phyloP scores from a whole-genome alignment of 1,140 invertebrate species.

The Drosophila parvula region DNA sequence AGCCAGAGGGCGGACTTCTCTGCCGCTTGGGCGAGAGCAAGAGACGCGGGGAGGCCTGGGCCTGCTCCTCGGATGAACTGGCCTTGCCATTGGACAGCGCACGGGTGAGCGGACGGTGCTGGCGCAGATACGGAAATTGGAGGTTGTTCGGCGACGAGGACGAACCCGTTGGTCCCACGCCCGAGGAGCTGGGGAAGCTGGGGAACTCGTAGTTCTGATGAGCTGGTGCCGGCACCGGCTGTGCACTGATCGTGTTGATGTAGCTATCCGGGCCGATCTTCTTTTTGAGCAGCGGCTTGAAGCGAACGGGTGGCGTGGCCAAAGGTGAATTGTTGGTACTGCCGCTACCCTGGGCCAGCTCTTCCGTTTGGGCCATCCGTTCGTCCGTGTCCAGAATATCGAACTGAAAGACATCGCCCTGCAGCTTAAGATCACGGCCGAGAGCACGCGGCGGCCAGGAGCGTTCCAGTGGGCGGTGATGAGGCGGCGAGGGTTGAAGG shows the following conservation, averaged over 20 bases:
- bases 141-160: constrained; percentile 32
- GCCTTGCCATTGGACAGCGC: constrained; percentile 79
- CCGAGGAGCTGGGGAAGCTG: constrained; percentile 75
- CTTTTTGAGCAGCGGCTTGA: constrained; percentile 86
- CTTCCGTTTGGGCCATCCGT: constrained; percentile 32
- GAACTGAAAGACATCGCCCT: constrained; percentile 89
- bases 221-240: constrained; percentile 84
- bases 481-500: constrained; percentile 63
- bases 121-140: constrained; percentile 75
- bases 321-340: constrained; percentile 70
- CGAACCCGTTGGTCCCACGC: not conserved
- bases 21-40: constrained; percentile 73
- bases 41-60: constrained; percentile 49
- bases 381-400: constrained; percentile 90
- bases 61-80: constrained; percentile 34
- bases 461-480: constrained; percentile 86
- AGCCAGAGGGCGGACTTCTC: constrained; percentile 80
- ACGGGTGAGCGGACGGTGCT: constrained; percentile 81
- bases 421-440: constrained; percentile 81
- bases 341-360: constrained; percentile 36
- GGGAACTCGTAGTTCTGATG: constrained; percentile 85
- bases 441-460: constrained; percentile 85
- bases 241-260: constrained; percentile 87
- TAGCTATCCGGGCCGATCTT: constrained; percentile 89
- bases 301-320: constrained; percentile 82